Conservation (phyloP, 2,888 invertebrate species). For the Busseola fusca region DNA sequence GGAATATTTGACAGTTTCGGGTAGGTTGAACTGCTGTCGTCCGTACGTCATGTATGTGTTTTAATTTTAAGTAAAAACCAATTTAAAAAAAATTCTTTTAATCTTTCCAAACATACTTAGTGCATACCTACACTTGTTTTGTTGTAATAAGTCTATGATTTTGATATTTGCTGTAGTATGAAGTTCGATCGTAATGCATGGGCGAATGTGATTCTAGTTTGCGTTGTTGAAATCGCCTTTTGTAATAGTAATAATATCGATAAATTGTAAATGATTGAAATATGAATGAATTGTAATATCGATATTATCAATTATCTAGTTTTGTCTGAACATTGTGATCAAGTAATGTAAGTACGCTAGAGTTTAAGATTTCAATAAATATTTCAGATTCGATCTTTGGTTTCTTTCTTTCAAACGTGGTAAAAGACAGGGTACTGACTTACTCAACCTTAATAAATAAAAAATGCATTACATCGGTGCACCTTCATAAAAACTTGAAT, state of each 20-base stretch:
- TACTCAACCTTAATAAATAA: constrained; percentile 2
- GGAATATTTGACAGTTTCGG: too few species aligned
- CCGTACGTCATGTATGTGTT: not conserved
- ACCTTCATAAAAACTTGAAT: not conserved
- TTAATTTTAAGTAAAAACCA: constrained; percentile 1
- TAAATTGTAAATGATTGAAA: too few species aligned
- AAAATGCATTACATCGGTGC: not conserved
- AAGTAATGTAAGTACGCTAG: constrained; percentile 62
- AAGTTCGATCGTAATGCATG: constrained; percentile 49
- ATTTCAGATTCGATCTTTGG: constrained; percentile 42
- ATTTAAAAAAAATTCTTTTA: constrained; percentile 6
- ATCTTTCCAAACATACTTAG: constrained; percentile 1
- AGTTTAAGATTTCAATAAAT: constrained; percentile 68
- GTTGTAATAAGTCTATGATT: constrained; percentile 38
- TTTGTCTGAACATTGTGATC: constrained; percentile 70
- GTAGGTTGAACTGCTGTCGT: too few species aligned
- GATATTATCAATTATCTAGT: constrained; percentile 58
- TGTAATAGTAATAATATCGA: constrained; percentile 40
- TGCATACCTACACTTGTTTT: constrained; percentile 16
- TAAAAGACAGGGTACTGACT: not conserved
- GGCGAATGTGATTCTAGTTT: constrained; percentile 52
- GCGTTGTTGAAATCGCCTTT: constrained; percentile 48
- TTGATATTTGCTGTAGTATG: constrained; percentile 37
- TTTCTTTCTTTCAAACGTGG: constrained; percentile 32
- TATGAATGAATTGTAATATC: constrained; percentile 17